A percentile compares a stretch with the other conserved stretches of the same genome.
phyloP scores from a whole-genome alignment of 2,797 vertebrate species.

The Lateolabrax maculatus region DNA sequence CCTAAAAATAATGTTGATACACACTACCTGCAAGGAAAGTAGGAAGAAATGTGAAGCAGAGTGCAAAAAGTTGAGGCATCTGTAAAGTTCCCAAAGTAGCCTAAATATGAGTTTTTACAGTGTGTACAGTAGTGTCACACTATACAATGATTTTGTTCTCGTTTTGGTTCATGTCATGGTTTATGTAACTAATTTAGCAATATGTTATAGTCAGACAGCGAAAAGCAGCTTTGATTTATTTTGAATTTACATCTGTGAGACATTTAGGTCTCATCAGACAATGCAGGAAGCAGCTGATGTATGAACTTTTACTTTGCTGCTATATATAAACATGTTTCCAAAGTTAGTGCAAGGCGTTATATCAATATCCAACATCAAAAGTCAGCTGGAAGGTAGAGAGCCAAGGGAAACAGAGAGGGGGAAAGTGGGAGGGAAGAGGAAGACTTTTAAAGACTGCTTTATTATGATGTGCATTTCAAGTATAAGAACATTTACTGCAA shows the following conservation, averaged over 20 bases:
- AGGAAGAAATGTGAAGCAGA: not conserved
- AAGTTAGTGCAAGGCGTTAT: not conserved
- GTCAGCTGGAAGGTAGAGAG: not conserved
- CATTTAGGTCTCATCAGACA: slow-evolving; percentile 9
- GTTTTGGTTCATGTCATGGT: not conserved
- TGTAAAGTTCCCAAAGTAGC: not conserved
- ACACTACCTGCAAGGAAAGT: not conserved
- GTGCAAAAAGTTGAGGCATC: not conserved
- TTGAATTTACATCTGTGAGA: slow-evolving; percentile 14
- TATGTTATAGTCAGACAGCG: not conserved
- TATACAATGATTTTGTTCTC: not conserved
- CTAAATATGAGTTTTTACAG: not conserved
- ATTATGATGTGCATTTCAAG: not conserved
- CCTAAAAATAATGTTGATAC: not conserved
- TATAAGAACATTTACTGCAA: not conserved
- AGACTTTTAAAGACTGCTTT: not conserved
- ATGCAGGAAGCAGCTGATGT: slow-evolving; percentile 20
- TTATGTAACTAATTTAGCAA: not conserved
- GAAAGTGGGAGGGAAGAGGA: not conserved
- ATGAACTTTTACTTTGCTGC: not conserved
- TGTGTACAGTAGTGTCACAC: too few relatives aligned
- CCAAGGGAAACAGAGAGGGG: not conserved
- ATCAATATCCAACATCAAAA: slow-evolving; percentile 8
- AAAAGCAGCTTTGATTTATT: not conserved
- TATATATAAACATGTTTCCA: slow-evolving; percentile 22